Evolutionary conservation across 2,888 invertebrate species (phyloP), one percentile per base, ranked within the genome.

Genomic region (Eristalis intricaria): DNA sequence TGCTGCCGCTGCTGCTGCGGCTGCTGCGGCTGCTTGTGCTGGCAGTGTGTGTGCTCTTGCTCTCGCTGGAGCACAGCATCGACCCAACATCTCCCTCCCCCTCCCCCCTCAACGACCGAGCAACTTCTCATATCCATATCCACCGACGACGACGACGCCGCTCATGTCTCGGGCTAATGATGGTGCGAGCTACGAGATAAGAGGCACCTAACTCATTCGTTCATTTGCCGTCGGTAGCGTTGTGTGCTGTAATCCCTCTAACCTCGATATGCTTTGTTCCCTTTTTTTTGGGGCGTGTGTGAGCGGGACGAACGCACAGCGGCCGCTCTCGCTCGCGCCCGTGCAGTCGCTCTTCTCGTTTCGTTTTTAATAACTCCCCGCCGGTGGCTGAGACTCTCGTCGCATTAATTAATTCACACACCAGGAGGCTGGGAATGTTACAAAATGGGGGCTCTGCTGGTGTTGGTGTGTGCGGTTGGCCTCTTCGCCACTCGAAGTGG

Each of bases 181-280:
- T 70, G 83, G 86, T 76, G 87, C 73, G 87, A 87, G 50, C 50
- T 19, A 19, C 50, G 19, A 50, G 83, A 76, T 82, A 74, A 68
- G 73, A 82, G 73, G 71, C 74, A 68, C 73, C 82, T 82, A 75
- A 83, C 86, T 84, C 73, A 84, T 84, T 87, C 76, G 78, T 75
- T 78, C 74, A 73, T 84, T 84, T 87, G 79, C 87, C 87, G 87
- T 84, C 87, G 87, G 87, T 80, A 80, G 68, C 68, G 60, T 26
- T 60, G 60, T 60, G 50, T 60, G 60, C 26, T 13, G 26, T 11
- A 23, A 15, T 38, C 29, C 29, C 13, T 65, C 7, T 4, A 35
- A 2, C 65, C 11, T 11, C 19, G 29, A 29, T 5, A 7, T 32
- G 10, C 8, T 32, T 32, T 29, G 29, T 29, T 29, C 29, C 29